Percentiles rank a stretch among this genome's conserved stretches.
Conservation (phyloP, 2,113 vertebrate genomes). For the Pristiophorus japonicus region DNA sequence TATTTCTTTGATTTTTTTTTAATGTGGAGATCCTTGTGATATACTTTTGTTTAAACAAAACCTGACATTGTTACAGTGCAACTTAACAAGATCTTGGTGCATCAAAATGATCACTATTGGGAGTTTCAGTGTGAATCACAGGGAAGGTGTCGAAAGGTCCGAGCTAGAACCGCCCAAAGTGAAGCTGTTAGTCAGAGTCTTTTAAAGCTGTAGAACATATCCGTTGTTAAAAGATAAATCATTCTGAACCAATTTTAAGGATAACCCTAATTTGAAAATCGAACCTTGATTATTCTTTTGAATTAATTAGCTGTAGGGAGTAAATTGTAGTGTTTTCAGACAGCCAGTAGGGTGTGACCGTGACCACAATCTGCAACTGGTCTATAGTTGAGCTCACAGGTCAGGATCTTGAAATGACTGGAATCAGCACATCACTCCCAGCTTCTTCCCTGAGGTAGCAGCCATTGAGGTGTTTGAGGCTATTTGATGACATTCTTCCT, state of each 20-base stretch:
- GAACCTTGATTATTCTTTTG: not conserved
- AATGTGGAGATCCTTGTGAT: not conserved
- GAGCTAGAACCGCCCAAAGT: not conserved
- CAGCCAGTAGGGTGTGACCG: not conserved
- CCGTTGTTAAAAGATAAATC: not conserved
- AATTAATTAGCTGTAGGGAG: not conserved
- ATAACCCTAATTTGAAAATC: not conserved
- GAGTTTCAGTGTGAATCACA: not conserved
- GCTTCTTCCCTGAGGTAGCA: not conserved
- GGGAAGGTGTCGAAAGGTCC: not conserved
- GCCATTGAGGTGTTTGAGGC: too few species aligned
- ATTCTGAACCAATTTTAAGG: not conserved
- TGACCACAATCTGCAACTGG: too few species aligned
- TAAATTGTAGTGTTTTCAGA: not conserved
- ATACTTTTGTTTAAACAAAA: not conserved
- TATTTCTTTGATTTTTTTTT: not conserved
- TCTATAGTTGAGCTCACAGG: not conserved
- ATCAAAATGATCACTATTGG: not conserved
- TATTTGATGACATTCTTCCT: not conserved
- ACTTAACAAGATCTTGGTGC: not conserved
- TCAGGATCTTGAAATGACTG: not conserved
- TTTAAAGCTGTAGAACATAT: not conserved
- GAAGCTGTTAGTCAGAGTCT: not conserved
- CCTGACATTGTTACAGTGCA: not conserved
- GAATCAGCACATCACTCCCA: not conserved